phyloP scores from a whole-genome alignment of 2,888 invertebrate genomes.

The Stegana nigrithorax region DNA sequence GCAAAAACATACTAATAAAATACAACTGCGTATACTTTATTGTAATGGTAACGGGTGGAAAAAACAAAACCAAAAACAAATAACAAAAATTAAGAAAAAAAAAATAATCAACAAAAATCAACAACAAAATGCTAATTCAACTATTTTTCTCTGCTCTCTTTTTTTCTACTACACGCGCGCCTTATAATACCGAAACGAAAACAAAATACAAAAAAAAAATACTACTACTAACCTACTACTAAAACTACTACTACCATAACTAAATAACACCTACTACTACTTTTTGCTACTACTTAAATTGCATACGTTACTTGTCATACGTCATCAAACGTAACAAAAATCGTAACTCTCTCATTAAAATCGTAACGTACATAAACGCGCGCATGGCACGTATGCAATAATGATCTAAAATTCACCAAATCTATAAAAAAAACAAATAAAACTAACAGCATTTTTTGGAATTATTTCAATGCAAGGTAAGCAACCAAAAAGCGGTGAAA shows the following conservation, averaged over 20 bases:
- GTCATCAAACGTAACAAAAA: slow-evolving; percentile 1
- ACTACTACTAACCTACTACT: slow-evolving; percentile 33
- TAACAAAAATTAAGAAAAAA: slow-evolving; percentile 28
- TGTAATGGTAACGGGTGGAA: not conserved
- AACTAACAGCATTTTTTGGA: slow-evolving; percentile 94
- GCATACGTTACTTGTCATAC: slow-evolving; percentile 3
- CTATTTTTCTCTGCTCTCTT: slow-evolving; percentile 62
- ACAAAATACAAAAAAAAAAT: slow-evolving; percentile 22
- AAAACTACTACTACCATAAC: slow-evolving; percentile 33
- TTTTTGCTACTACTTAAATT: slow-evolving; percentile 41
- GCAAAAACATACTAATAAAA: not conserved
- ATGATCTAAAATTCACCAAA: slow-evolving; percentile 41
- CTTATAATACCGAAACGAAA: slow-evolving; percentile 39
- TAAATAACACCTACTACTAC: slow-evolving; percentile 31
- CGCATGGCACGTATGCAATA: too few species aligned
- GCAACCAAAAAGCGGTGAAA: slow-evolving; percentile 69
- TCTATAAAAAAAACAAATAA: slow-evolving; percentile 44
- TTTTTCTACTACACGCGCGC: slow-evolving; percentile 62
- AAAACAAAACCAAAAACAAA: not conserved
- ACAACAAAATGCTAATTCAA: slow-evolving; percentile 58
- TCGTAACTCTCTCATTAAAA: slow-evolving; percentile 20
- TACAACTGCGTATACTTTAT: not conserved
- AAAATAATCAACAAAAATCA: slow-evolving; percentile 23
- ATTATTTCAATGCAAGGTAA: slow-evolving; percentile 99
- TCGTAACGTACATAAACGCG: not conserved